A percentile compares a stretch with the other conserved stretches of the same genome.
Evolutionary conservation across 2,888 invertebrate species (phyloP).

Genomic region (Choreutis nemorana): DNA sequence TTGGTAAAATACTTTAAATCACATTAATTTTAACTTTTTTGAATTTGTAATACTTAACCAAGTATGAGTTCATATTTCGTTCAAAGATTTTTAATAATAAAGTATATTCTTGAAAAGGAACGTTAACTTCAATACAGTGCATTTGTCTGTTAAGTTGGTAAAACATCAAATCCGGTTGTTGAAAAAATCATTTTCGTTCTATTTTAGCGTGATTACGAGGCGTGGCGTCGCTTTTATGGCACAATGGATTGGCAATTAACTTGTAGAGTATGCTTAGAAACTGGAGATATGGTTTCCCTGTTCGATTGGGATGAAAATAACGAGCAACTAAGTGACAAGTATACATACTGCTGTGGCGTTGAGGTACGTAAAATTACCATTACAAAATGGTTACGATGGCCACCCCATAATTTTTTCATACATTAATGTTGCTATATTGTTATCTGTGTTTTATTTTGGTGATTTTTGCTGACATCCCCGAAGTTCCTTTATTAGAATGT

Average conservation of each 20-base stretch:
- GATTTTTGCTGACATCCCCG: slow-evolving; percentile 59
- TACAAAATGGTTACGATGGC: slow-evolving; percentile 65
- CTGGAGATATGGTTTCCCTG: slow-evolving; percentile 60
- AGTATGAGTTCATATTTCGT: no score
- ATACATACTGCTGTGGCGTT: slow-evolving; percentile 54
- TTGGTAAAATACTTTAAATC: no score
- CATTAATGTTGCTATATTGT: slow-evolving; percentile 61
- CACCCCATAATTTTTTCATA: slow-evolving; percentile 58
- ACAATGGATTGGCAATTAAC: slow-evolving; percentile 65
- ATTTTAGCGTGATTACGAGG: slow-evolving; percentile 16
- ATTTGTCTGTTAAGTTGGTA: slow-evolving; percentile 34
- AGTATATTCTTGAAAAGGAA: no score
- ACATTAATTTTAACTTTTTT: no score
- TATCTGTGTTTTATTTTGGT: slow-evolving; percentile 34
- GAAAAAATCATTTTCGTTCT: slow-evolving; percentile 26
- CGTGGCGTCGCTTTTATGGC: slow-evolving; percentile 11
- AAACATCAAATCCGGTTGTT: slow-evolving; percentile 29
- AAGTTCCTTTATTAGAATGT: slow-evolving; percentile 14
- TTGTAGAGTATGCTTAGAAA: slow-evolving; percentile 58
- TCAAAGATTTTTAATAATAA: no score
- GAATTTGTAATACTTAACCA: no score
- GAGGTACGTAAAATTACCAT: slow-evolving; percentile 50
- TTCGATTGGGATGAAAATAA: slow-evolving; percentile 66
- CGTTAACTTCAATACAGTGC: no score
- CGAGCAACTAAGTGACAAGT: slow-evolving; percentile 61